Evolutionary conservation across 1,140 invertebrate genomes (phyloP).

Genomic region (Olivierus martensii): DNA sequence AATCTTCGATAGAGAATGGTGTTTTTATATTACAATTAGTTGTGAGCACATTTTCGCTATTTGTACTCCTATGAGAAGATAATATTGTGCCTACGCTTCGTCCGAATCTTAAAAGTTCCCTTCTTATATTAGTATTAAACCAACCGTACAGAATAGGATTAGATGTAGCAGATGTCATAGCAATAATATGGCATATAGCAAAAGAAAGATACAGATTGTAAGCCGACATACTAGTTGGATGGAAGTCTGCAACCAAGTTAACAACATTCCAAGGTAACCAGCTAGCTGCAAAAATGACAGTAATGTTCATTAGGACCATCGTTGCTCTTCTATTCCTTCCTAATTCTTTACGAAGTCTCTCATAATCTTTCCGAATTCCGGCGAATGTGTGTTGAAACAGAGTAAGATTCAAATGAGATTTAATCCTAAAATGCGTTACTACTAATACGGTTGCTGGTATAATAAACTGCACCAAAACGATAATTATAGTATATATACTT

Average conservation of each 20-base stretch:
- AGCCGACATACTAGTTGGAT: slow-evolving; percentile 20
- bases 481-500: slow-evolving; percentile 35
- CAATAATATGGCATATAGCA: slow-evolving; percentile 39
- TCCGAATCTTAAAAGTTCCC: slow-evolving; percentile 25
- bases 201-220: slow-evolving; percentile 35
- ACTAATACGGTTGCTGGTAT: slow-evolving; percentile 39
- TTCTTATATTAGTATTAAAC: slow-evolving; percentile 37
- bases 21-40: no score
- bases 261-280: slow-evolving; percentile 41
- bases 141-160: slow-evolving; percentile 43
- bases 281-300: slow-evolving; percentile 26
- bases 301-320: slow-evolving; percentile 24
- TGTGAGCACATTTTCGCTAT: no score
- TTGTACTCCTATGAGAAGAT: no score
- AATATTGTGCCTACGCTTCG: background rate
- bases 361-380: background rate
- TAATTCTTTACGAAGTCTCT: slow-evolving; percentile 29
- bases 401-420: slow-evolving; percentile 28
- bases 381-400: background rate
- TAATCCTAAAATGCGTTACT: slow-evolving; percentile 39
- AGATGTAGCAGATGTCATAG: slow-evolving; percentile 39
- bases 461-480: slow-evolving; percentile 40
- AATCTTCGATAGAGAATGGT: no score
- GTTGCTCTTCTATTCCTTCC: slow-evolving; percentile 39
- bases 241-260: slow-evolving; percentile 35